Evolutionary conservation across 2,888 invertebrate genomes (phyloP).

Genomic region (Acleris laterana): DNA sequence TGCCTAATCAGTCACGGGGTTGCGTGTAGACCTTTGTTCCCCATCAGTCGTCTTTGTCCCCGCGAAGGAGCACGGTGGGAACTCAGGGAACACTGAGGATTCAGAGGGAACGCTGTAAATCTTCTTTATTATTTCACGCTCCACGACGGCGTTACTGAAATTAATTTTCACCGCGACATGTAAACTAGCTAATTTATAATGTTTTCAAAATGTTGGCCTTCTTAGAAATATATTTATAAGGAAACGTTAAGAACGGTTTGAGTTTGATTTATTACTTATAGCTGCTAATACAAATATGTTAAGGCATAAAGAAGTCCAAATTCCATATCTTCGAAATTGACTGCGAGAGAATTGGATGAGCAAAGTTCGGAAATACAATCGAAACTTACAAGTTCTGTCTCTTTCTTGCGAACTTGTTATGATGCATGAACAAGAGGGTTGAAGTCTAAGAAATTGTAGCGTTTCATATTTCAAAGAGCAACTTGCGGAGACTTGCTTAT

Average conservation of each 20-base stretch:
- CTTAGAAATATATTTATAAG: too few species aligned
- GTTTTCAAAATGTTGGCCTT: too few species aligned
- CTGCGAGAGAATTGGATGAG: too few species aligned
- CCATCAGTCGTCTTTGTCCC: conserved; percentile 26
- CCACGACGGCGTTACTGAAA: conserved; percentile 10
- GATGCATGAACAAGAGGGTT: background rate
- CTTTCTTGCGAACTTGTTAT: background rate
- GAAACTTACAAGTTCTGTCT: background rate
- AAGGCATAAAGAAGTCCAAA: too few species aligned
- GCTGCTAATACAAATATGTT: too few species aligned
- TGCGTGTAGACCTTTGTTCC: conserved; percentile 9
- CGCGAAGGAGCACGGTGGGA: background rate
- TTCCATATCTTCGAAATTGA: too few species aligned
- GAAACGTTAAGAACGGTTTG: too few species aligned
- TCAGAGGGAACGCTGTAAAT: conserved; percentile 17
- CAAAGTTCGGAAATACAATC: too few species aligned
- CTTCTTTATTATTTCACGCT: conserved; percentile 30
- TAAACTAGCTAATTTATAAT: conserved; percentile 6
- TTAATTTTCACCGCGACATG: conserved; percentile 8
- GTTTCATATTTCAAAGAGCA: background rate
- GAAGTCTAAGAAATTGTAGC: background rate
- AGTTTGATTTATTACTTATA: too few species aligned
- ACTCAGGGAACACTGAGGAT: too few species aligned
- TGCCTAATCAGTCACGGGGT: too few species aligned
- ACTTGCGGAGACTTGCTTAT: background rate